Evolutionary conservation across 2,888 invertebrate genomes (phyloP).

Genomic region (Lasioglossum figueresi): DNA sequence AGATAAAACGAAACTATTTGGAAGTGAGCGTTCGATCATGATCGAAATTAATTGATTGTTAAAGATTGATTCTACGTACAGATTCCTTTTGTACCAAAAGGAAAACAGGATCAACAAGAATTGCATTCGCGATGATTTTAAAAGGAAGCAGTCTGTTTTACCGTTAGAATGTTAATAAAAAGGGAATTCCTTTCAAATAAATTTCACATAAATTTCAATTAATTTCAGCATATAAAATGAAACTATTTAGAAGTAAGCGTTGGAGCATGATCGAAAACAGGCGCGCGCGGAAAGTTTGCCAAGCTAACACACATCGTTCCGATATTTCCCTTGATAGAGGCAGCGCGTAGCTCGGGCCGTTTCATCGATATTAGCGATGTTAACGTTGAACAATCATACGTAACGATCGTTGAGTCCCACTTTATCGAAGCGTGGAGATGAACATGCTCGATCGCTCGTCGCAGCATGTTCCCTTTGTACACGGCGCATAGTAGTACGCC

Average conservation of each 20-base stretch:
- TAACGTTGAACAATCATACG: conserved; percentile 38
- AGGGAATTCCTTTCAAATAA: neutral
- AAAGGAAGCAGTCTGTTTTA: neutral
- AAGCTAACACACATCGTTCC: neutral
- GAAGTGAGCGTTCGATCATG: neutral
- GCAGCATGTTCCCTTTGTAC: conserved; percentile 55
- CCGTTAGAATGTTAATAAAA: neutral
- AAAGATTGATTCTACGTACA: neutral
- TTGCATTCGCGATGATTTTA: neutral
- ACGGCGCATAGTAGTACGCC: conserved; percentile 34
- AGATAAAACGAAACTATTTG: neutral
- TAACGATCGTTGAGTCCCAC: conserved; percentile 41
- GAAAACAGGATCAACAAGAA: neutral
- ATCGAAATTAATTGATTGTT: neutral
- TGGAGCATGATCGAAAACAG: neutral
- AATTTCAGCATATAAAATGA: neutral
- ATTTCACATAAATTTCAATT: no score
- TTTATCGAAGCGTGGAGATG: conserved; percentile 47
- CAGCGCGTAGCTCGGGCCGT: neutral
- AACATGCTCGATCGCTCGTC: conserved; percentile 49
- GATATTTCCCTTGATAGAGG: neutral
- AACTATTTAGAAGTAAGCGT: neutral
- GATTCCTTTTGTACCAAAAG: neutral
- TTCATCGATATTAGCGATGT: conserved; percentile 27
- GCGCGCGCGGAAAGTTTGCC: neutral